These are phyloP conservation scores for Protophormia terraenovae DNA, from an alignment of 2,888 invertebrate genomes.

Conservation along the genomic window DNA sequence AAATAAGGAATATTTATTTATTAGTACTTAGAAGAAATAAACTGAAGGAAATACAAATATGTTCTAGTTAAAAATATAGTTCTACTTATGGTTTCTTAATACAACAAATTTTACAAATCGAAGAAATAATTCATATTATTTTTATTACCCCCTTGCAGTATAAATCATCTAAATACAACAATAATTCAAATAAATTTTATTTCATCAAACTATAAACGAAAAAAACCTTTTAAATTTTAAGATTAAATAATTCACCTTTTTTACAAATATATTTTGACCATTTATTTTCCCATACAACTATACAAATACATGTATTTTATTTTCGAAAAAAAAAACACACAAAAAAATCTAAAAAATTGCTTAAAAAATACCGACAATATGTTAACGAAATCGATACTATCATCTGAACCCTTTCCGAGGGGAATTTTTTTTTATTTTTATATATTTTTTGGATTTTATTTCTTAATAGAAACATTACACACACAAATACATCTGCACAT, in stretches of 20 bases:
- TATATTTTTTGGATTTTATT: slow-evolving; percentile 18
- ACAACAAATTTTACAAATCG: too few relatives aligned
- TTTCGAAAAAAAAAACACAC: background rate
- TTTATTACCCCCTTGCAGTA: background rate
- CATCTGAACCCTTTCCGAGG: slow-evolving; percentile 26
- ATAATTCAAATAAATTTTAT: background rate
- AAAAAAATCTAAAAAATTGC: background rate
- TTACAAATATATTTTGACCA: background rate
- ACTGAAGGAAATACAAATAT: too few relatives aligned
- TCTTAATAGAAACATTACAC: slow-evolving; percentile 49
- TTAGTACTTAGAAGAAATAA: too few relatives aligned
- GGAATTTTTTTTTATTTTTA: background rate
- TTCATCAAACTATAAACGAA: background rate
- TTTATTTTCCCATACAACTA: slow-evolving; percentile 10
- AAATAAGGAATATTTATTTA: too few relatives aligned
- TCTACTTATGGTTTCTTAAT: too few relatives aligned
- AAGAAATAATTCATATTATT: too few relatives aligned
- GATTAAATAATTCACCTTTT: background rate
- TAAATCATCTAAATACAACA: background rate
- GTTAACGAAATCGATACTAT: slow-evolving; percentile 63
- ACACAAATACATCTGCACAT: background rate
- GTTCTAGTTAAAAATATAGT: too few relatives aligned
- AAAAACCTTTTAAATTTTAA: background rate
- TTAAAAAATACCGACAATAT: slow-evolving; percentile 46
- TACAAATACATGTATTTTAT: background rate